Base-by-base conservation (phyloP, 1,140 invertebrate species). In the Drosophila pallidifrons region DNA sequence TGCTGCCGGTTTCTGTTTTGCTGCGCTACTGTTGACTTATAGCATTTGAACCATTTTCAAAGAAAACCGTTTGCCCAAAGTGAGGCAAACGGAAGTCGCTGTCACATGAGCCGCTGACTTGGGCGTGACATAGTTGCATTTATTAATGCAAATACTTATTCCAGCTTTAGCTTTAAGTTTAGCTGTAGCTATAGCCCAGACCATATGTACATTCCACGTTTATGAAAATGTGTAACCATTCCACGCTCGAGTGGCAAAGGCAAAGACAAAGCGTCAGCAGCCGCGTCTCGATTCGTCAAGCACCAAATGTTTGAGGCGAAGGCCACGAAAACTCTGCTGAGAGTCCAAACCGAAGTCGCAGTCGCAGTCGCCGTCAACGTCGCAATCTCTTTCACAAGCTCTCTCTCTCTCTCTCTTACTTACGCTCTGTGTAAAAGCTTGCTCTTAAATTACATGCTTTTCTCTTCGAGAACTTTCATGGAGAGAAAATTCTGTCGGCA, bases 121-220 rank as follows among this genome's bases (percentile, higher is more conserved):
- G 83, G 83, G 83, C 74, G 83, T 82, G 83, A 87, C 83, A 87
- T 81, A 88, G 80, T 83, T 87, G 80, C 83, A 87, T 87, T 87
- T 87, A 89, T 87, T 87, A 89, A 87, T 87, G 83, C 80, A 83
- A 87, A 83, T 88, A 75, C 43, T 61, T 70, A 89, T 80, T 75
- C 77, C 70, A 77, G 20, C 20, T 72, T 88, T 71, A 79, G 69
- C 73, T 49, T 46, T 47, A 68, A 55, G 20, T 67, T 35, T 67
- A 16, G 35, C 28, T 25, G 1, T 45, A 5, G 54, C 65, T 28
- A 5, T 10, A 32, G 25, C 20, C 20, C 32, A 32, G 5, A 38
- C 49, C 43, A 46, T 52, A 30, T 20, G 51, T 60, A 75, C 77
- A 87, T 83, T 89, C 80, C 51, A 52, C 66, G 65, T 57, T 79